Evolutionary conservation across 2,113 vertebrate species (phyloP).

Genomic region (Etia nguti): DNA sequence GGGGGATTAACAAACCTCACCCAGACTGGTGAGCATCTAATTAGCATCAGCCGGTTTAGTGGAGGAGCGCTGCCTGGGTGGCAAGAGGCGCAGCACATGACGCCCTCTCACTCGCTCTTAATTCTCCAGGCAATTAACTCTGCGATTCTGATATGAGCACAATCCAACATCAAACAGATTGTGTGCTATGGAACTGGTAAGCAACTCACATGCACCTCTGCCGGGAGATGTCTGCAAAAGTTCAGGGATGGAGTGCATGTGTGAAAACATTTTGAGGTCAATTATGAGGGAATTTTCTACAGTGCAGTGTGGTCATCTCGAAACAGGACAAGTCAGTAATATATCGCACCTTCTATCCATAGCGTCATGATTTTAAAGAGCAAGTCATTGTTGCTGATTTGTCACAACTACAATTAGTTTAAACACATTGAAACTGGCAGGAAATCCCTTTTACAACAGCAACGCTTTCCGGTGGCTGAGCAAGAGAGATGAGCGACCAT

Average conservation of each 20-base stretch:
- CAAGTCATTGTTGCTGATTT: not conserved
- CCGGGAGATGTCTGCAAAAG: rapidly evolving
- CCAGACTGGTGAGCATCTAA: not conserved
- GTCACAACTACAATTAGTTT: not conserved
- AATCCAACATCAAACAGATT: not conserved
- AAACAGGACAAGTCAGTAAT: not conserved
- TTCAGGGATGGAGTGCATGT: not conserved
- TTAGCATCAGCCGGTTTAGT: not conserved
- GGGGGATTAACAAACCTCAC: not conserved
- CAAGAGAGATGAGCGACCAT: not conserved
- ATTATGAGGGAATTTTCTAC: not conserved
- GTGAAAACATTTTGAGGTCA: not conserved
- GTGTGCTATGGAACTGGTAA: not conserved
- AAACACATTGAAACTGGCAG: not conserved
- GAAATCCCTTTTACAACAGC: not conserved
- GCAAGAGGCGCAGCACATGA: not conserved
- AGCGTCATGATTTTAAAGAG: not conserved
- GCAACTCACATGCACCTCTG: not conserved
- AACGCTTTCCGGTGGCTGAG: not conserved
- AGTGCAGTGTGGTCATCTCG: not conserved
- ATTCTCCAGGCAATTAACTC: not conserved
- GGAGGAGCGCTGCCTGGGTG: rapidly evolving
- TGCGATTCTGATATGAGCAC: no score
- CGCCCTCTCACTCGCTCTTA: not conserved
- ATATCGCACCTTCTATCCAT: not conserved